These are phyloP conservation scores for Antechinus stuartii DNA, from an alignment of 2,113 vertebrate species.

Conservation along the genomic window DNA sequence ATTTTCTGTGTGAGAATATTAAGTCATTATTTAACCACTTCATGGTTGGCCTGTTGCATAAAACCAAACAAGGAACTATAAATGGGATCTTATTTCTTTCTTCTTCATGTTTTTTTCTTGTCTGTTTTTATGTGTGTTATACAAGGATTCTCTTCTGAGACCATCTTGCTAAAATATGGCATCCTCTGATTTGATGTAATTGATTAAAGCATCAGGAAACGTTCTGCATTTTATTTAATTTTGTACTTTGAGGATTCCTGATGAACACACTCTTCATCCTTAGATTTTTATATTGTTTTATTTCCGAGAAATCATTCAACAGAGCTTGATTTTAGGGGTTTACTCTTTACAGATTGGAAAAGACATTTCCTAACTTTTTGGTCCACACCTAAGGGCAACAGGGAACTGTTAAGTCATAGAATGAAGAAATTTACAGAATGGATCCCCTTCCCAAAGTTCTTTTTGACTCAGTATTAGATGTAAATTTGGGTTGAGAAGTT, in stretches of 20 bases:
- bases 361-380: constrained; percentile 50
- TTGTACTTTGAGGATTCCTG: neutral
- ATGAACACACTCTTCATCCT: constrained; percentile 4
- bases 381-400: constrained; percentile 3
- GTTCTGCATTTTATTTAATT: constrained; percentile 42
- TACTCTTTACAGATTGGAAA: constrained; percentile 20
- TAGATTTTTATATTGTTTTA: neutral
- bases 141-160: neutral
- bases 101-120: constrained; percentile 7
- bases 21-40: neutral
- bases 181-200: neutral
- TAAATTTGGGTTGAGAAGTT: constrained; percentile 24
- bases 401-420: constrained; percentile 28
- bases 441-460: constrained; percentile 13
- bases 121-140: constrained; percentile 38
- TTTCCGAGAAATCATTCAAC: constrained; percentile 40
- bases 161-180: neutral
- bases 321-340: constrained; percentile 28
- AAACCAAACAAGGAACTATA: constrained; percentile 32
- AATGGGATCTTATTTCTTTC: constrained; percentile 15
- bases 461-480: constrained; percentile 25
- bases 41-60: constrained; percentile 21
- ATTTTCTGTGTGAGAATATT: neutral
- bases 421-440: constrained; percentile 33
- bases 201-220: neutral